Conservation (phyloP, 2,888 invertebrate genomes). For the Agrotis clavis region DNA sequence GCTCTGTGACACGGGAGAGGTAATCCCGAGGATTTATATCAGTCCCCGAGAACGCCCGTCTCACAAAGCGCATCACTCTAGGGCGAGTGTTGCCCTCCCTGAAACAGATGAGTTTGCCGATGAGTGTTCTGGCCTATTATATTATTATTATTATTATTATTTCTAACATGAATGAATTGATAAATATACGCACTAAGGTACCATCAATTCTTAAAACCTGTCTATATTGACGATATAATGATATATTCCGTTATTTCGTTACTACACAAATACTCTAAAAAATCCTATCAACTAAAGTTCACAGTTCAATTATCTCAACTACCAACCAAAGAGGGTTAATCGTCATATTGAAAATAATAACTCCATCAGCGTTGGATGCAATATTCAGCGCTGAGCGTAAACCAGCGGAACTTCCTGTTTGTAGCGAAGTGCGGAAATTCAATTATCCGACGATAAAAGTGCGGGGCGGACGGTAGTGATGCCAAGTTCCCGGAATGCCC, state of each 20-base stretch:
- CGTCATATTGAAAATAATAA: slow-evolving; percentile 83
- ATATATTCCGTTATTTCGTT: background rate
- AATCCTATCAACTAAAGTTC: slow-evolving; percentile 44
- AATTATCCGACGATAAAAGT: slow-evolving; percentile 89
- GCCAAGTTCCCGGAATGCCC: slow-evolving; percentile 63
- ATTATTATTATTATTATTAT: too few species aligned
- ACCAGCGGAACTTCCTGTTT: slow-evolving; percentile 86
- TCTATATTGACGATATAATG: background rate
- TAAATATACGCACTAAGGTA: background rate
- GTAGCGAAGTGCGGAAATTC: slow-evolving; percentile 88
- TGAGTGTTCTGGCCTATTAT: too few species aligned
- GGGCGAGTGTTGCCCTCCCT: too few species aligned
- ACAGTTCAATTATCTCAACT: slow-evolving; percentile 61
- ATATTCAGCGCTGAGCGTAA: slow-evolving; percentile 80
- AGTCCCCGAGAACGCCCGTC: too few species aligned
- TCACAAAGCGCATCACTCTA: too few species aligned
- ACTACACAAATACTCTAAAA: background rate
- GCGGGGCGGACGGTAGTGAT: slow-evolving; percentile 72
- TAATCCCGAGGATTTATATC: too few species aligned
- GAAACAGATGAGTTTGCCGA: too few species aligned
- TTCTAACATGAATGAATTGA: background rate
- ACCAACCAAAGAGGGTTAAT: slow-evolving; percentile 66
- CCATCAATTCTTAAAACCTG: background rate
- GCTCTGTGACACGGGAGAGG: too few species aligned
- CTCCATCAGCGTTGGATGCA: slow-evolving; percentile 80